Conservation (phyloP, 2,888 invertebrate species). For the Synanthedon formicaeformis region DNA sequence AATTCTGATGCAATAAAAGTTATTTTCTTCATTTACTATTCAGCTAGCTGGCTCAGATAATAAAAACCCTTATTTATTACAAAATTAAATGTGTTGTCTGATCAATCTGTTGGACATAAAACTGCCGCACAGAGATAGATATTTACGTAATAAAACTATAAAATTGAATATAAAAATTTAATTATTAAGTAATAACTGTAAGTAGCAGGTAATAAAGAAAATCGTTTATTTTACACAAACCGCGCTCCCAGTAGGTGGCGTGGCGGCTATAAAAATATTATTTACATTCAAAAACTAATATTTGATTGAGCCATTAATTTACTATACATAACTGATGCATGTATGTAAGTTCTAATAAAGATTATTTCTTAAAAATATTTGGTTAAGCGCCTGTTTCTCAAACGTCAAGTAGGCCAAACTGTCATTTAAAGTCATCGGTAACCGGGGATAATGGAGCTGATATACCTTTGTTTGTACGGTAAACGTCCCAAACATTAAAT, state of each 20-base stretch:
- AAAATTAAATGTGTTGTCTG: not conserved
- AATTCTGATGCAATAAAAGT: too few species aligned
- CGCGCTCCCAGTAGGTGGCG: conserved; percentile 16
- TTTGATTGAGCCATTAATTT: conserved; percentile 29
- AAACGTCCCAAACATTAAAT: too few species aligned
- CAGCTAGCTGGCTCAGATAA: too few species aligned
- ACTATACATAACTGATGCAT: conserved; percentile 5
- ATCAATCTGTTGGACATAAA: not conserved
- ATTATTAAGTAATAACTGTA: not conserved
- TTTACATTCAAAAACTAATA: conserved; percentile 20
- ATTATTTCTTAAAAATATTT: too few species aligned
- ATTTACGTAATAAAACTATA: not conserved
- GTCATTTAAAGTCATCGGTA: too few species aligned
- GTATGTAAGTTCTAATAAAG: too few species aligned
- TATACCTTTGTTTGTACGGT: too few species aligned
- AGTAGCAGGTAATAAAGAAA: conserved; percentile 2
- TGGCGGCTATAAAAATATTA: conserved; percentile 7
- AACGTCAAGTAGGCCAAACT: too few species aligned
- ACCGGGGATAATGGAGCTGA: too few species aligned
- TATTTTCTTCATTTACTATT: too few species aligned
- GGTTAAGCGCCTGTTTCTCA: too few species aligned
- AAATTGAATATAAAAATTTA: not conserved
- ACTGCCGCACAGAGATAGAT: not conserved
- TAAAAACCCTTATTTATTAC: not conserved
- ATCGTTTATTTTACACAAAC: conserved; percentile 1